Evolutionary conservation across 2,888 invertebrate species (phyloP), one percentile per base, ranked within the genome.

Genomic region (Tinea pellionella): DNA sequence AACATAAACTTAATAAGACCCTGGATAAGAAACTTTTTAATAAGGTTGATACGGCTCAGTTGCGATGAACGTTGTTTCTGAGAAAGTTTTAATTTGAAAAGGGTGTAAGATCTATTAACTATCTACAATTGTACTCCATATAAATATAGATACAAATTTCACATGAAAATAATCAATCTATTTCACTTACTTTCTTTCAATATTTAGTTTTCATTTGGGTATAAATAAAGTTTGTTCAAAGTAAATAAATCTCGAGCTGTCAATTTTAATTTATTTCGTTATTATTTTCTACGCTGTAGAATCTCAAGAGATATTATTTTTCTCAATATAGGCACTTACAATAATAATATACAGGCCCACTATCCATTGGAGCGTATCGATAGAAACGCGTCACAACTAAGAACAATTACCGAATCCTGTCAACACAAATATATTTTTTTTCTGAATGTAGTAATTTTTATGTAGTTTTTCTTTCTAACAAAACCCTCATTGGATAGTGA

Each of bases 21-120:
- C 19, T 6, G 19, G 24, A 19, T 55, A 55, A 55, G 55, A 55
- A 55, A 55, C 18, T 58, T 58, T 42, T 41, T 59, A 59, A 59
- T 41, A 59, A 59, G 59, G 42, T 59, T 41, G 41, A 42, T 59
- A 59, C 59, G 59, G 59, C 19, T 59, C 41, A 42, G 59, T 59
- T 59, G n/a, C 41, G 37, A 59, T 59, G 42, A 59, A 41, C 59
- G 15, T 29, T 55, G 24, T 29, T 13, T 47, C 55, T 7, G 24
- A 8, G 1, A 55, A 55, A 55, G 55, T 59, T 59, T 59, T 59
- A 59, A 59, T 59, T 59, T 55, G 55, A 55, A 55, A 55, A 55
- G 55, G 55, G 55, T 19, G 47, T 18, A 37, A 51, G 51, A 7
- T 29, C 55, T 19, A 55, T 55, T 19, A 55, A 24, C 4, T 16